phyloP scores from a whole-genome alignment of 2,797 vertebrate species.

The Thalassophryne amazonica region DNA sequence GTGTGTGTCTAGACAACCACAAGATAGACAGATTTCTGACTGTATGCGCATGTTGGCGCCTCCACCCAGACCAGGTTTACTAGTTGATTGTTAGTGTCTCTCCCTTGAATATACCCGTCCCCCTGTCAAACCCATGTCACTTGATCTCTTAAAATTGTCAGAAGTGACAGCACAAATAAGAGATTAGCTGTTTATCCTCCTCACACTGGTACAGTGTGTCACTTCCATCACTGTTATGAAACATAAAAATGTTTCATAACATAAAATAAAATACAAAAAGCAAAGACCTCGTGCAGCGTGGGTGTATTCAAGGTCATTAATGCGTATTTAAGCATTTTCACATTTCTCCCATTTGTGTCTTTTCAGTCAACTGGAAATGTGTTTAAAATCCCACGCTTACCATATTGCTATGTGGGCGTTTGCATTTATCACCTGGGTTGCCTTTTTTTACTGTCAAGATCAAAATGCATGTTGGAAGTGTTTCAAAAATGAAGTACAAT shows the following conservation, averaged over 20 bases:
- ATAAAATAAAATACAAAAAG: background rate
- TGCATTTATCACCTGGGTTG: slow-evolving; percentile 49
- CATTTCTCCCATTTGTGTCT: slow-evolving; percentile 34
- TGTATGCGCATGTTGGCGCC: background rate
- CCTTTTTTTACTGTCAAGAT: slow-evolving; percentile 48
- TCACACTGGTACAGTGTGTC: slow-evolving; percentile 25
- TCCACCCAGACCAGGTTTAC: slow-evolving; percentile 9
- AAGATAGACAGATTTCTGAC: slow-evolving; percentile 1
- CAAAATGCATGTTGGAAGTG: slow-evolving; percentile 37
- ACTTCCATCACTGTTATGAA: slow-evolving; percentile 23
- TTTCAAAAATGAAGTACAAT: slow-evolving; percentile 42
- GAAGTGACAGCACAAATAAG: slow-evolving; percentile 41
- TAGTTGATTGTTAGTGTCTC: slow-evolving; percentile 20
- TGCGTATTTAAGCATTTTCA: slow-evolving; percentile 33
- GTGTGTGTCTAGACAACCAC: no score
- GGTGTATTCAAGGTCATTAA: slow-evolving; percentile 15
- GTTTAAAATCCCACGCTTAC: slow-evolving; percentile 45
- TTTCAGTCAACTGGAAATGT: slow-evolving; percentile 33
- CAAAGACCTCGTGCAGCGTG: background rate
- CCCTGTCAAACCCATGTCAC: slow-evolving; percentile 17
- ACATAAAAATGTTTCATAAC: background rate
- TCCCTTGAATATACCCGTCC: slow-evolving; percentile 36
- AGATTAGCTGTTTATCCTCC: slow-evolving; percentile 46
- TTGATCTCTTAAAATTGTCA: slow-evolving; percentile 43
- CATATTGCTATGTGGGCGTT: slow-evolving; percentile 36